These are phyloP conservation scores for Ploceus nigricollis DNA, from an alignment of 2,113 vertebrate species.

Conservation along the genomic window DNA sequence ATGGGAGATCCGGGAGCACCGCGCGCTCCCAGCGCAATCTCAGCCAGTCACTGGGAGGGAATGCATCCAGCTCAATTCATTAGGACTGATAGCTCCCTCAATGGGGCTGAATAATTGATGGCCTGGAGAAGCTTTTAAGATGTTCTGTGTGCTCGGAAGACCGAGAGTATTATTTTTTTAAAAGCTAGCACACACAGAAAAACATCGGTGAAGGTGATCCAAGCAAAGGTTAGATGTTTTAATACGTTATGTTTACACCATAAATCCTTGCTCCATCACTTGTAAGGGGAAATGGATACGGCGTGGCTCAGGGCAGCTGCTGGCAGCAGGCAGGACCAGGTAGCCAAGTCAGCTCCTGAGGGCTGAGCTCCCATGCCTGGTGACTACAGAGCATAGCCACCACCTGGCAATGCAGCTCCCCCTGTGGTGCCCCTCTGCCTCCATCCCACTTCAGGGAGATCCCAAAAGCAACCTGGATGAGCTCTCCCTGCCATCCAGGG, in stretches of 20 bases:
- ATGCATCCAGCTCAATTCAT: conserved; percentile 76
- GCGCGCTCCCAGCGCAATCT: conserved; percentile 53
- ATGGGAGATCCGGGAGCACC: neutral
- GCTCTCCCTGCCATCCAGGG: neutral
- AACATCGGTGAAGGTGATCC: conserved; percentile 60
- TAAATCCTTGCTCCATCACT: conserved; percentile 46
- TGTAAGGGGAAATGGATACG: conserved; percentile 67
- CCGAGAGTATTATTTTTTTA: conserved; percentile 70
- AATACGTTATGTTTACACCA: conserved; percentile 74
- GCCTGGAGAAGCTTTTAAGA: conserved; percentile 74
- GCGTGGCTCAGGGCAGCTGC: neutral
- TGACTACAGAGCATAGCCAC: accelerated
- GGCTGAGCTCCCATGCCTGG: neutral
- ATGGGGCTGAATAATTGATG: conserved; percentile 82
- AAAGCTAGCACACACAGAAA: conserved; percentile 67
- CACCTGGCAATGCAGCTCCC: accelerated
- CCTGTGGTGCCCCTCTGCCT: accelerated
- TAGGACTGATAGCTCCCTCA: conserved; percentile 79
- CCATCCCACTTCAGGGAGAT: neutral
- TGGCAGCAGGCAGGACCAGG: neutral
- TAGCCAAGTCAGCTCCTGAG: neutral
- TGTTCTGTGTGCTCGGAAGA: conserved; percentile 57
- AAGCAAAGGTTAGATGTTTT: conserved; percentile 76
- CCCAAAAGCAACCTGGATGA: accelerated
- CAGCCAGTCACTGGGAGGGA: conserved; percentile 59